Percentiles rank a stretch among this genome's conserved stretches.
Conservation (phyloP, 1,140 invertebrate species). For the Bombus balteatus region DNA sequence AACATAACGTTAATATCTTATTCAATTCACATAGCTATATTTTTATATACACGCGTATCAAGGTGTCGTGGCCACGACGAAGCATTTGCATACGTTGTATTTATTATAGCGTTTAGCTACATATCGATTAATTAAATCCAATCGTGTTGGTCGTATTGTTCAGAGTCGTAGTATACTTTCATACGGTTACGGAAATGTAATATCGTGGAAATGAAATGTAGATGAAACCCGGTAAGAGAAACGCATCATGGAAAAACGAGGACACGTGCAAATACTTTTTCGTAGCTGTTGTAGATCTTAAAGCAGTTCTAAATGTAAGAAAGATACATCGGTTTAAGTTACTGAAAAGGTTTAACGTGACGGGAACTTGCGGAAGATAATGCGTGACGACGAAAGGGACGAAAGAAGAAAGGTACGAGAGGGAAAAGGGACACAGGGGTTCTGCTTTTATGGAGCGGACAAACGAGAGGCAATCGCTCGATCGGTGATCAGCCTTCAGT, state of each 20-base stretch:
- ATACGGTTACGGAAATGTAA: not conserved
- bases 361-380: conserved; percentile 1
- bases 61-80: not conserved
- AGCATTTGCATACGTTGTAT: not conserved
- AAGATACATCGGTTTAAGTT: not conserved
- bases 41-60: not conserved
- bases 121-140: no score
- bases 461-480: conserved; percentile 68
- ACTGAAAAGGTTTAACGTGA: not conserved
- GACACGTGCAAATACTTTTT: no score
- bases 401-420: not conserved
- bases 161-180: not conserved
- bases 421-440: conserved; percentile 4
- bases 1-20: not conserved
- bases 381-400: not conserved
- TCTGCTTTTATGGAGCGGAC: conserved; percentile 41
- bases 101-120: not conserved
- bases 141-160: no score
- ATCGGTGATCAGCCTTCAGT: conserved; percentile 55
- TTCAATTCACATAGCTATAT: not conserved
- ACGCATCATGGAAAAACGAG: no score
- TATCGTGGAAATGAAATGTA: not conserved
- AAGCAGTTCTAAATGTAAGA: not conserved
- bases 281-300: not conserved
- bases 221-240: not conserved